Evolutionary conservation across 2,797 vertebrate genomes (phyloP), one percentile per base, ranked within the genome.

Genomic region (Urosaurus nigricauda): DNA sequence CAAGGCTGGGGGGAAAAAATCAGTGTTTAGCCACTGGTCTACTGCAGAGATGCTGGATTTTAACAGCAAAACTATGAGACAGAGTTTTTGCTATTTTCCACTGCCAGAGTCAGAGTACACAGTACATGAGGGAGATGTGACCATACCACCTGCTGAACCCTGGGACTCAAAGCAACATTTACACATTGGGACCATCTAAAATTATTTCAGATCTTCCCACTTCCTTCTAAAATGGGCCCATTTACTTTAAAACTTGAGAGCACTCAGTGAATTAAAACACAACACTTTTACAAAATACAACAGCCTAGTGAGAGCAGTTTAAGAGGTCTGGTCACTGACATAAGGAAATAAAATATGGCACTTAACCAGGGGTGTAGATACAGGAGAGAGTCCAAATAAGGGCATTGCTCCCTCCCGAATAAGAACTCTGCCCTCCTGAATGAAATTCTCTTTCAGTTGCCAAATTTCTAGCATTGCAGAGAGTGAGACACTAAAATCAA

Each of bases 81-180:
- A 47, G 37, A 8, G 83, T 2, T 21, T 47, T 19, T 90, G n/a
- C 47, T 92, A 11, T 47, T 92, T 88, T 92, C 79, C 79, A 32
- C 63, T 83, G 83, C 60, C 78, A 89, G 82, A 79, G 60, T 65
- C 43, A 89, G 74, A 83, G 7, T 35, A 35, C 56, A 13, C 43
- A 63, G 47, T 51, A 51, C 47, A 68, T 63, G n/a, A n/a, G 68
- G 63, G 91, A 94, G 93, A 91, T 71, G 90, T 91, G 91, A 98
- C 98, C 98, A 96, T 98, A 98, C 98, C 97, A 98, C 99, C 98
- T 98, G 97, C 97, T 97, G 98, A 97, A 97, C 99, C 98, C 96
- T 98, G 98, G 97, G 98, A 98, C 98, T 98, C 98, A 94, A 94
- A 97, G 6, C 96, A 96, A 97, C 93, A 95, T 95, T 95, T 96